Evolutionary conservation across 2,797 vertebrate species (phyloP).

Genomic region (Lepilemur septentrionalis): DNA sequence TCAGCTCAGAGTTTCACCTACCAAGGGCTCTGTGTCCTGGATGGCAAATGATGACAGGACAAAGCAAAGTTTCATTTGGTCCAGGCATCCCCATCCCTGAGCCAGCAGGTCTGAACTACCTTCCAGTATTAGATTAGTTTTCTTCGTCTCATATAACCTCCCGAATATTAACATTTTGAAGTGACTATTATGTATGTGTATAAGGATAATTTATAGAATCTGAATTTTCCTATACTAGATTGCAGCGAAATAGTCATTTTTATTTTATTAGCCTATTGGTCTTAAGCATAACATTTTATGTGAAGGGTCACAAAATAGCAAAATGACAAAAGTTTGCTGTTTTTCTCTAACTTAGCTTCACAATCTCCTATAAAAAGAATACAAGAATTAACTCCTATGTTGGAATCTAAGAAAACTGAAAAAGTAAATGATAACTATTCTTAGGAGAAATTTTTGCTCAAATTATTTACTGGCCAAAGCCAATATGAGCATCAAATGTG

Average conservation of each 20-base stretch:
- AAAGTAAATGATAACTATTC: background rate
- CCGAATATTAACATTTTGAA: background rate
- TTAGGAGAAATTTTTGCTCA: background rate
- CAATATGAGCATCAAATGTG: background rate
- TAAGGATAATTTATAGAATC: background rate
- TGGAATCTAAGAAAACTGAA: slow-evolving; percentile 37
- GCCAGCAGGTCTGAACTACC: background rate
- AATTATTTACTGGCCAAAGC: background rate
- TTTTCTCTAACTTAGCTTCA: background rate
- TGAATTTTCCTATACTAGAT: background rate
- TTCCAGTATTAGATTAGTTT: background rate
- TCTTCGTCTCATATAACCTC: background rate
- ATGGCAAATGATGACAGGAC: background rate
- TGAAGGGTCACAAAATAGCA: slow-evolving; percentile 30
- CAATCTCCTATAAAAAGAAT: background rate
- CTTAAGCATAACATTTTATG: background rate
- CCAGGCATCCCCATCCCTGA: background rate
- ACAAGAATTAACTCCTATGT: background rate
- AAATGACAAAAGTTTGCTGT: background rate
- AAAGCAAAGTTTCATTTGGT: background rate
- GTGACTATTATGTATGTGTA: background rate
- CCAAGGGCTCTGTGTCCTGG: background rate
- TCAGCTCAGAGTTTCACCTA: background rate
- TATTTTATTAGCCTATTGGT: background rate
- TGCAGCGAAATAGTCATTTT: background rate